Evolutionary conservation across 1,140 invertebrate genomes (phyloP).

Genomic region (Megathymus violae): DNA sequence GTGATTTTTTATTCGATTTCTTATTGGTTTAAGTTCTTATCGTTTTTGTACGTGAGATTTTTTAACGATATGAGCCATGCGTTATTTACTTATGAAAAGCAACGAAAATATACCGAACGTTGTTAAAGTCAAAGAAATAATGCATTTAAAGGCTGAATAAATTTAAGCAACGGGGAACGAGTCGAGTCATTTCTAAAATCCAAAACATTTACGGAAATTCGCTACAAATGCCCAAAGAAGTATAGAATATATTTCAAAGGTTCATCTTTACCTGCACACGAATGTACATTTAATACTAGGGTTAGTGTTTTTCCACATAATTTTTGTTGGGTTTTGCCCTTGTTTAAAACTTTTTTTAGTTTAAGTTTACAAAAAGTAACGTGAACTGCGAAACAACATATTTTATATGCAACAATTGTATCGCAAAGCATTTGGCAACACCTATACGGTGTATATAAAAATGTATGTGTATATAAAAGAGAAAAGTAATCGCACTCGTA

Average conservation of each 20-base stretch:
- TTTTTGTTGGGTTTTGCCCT: conserved; percentile 3
- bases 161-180: conserved; percentile 31
- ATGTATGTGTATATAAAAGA: too few relatives aligned
- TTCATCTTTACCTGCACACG: neutral
- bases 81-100: neutral
- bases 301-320: neutral
- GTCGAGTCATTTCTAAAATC: conserved; percentile 8
- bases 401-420: conserved; percentile 4
- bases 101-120: conserved; percentile 25
- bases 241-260: conserved; percentile 14
- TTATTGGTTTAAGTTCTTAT: too few relatives aligned
- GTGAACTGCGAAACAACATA: conserved; percentile 2
- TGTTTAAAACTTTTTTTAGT: neutral
- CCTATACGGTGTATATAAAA: neutral
- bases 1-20: too few relatives aligned
- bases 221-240: conserved; percentile 20
- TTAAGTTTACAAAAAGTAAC: neutral
- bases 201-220: conserved; percentile 27
- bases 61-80: too few relatives aligned
- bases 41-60: too few relatives aligned
- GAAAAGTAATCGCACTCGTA: too few relatives aligned
- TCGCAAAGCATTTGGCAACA: neutral
- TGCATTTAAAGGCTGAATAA: conserved; percentile 28
- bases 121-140: conserved; percentile 30
- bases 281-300: neutral